Conservation (phyloP, 2,113 vertebrate species). For the Hyla sarda region DNA sequence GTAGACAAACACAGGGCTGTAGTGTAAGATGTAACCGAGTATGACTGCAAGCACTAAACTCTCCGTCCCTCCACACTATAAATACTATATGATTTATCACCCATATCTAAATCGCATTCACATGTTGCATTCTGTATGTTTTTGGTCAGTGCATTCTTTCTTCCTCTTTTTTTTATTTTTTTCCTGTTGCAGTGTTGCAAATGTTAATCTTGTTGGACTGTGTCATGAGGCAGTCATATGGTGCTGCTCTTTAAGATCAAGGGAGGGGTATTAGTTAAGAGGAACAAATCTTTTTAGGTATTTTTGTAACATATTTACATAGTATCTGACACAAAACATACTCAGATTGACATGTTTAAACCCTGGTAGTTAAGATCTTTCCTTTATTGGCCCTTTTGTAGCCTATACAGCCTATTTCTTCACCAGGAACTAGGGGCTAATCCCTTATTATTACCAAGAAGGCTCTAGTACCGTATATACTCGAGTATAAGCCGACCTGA, state of each 20-base stretch:
- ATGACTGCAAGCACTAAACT: not conserved
- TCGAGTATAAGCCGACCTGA: too few relatives aligned
- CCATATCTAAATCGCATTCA: not conserved
- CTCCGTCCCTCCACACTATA: not conserved
- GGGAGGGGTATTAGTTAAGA: not conserved
- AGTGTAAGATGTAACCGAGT: not conserved
- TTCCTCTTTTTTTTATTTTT: not conserved
- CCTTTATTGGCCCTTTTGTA: too few relatives aligned
- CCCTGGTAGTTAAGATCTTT: too few relatives aligned
- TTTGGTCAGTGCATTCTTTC: too few relatives aligned
- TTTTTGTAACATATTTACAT: too few relatives aligned
- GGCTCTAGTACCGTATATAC: too few relatives aligned
- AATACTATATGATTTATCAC: not conserved
- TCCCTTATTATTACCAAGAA: too few relatives aligned
- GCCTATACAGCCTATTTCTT: too few relatives aligned
- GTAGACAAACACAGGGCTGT: not conserved
- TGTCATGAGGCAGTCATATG: slow-evolving; percentile 46
- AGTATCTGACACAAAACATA: too few relatives aligned
- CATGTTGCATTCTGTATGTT: not conserved
- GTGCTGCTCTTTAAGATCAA: not conserved
- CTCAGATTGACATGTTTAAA: too few relatives aligned
- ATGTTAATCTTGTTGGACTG: slow-evolving; percentile 17
- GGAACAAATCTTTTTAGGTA: not conserved
- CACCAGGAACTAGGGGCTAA: too few relatives aligned
- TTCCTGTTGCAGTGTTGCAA: not conserved